Conservation (phyloP, 2,888 invertebrate genomes). For the Quadroppia sp. region DNA sequence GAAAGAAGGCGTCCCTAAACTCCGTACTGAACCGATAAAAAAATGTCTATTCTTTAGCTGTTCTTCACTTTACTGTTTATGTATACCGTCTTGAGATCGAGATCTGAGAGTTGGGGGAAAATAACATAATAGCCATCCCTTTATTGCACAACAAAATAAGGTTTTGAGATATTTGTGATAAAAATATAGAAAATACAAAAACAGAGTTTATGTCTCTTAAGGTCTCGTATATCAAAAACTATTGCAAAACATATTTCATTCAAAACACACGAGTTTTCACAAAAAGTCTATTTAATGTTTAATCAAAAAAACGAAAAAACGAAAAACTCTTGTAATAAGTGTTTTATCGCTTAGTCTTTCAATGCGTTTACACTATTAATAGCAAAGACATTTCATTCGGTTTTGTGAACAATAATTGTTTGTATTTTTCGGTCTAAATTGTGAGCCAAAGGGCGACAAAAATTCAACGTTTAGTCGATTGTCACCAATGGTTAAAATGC, state of each 20-base stretch:
- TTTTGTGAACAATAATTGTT: no score
- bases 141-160: constrained; percentile 30
- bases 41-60: constrained; percentile 21
- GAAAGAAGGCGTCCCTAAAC: constrained; percentile 24
- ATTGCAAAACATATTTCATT: not conserved
- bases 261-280: no score
- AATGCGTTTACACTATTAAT: not conserved
- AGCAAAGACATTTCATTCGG: no score
- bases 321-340: no score
- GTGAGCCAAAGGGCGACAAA: not conserved
- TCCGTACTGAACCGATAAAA: constrained; percentile 11
- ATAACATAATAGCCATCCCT: not conserved
- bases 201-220: not conserved
- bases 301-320: no score
- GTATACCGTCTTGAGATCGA: not conserved
- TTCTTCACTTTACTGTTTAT: not conserved
- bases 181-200: not conserved
- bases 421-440: not conserved
- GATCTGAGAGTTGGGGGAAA: not conserved
- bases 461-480: not conserved
- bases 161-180: constrained; percentile 20
- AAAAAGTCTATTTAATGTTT: no score
- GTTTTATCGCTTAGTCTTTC: no score
- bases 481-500: not conserved
- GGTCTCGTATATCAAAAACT: not conserved